Conservation (phyloP, 2,888 invertebrate species). For the Salticus scenicus region DNA sequence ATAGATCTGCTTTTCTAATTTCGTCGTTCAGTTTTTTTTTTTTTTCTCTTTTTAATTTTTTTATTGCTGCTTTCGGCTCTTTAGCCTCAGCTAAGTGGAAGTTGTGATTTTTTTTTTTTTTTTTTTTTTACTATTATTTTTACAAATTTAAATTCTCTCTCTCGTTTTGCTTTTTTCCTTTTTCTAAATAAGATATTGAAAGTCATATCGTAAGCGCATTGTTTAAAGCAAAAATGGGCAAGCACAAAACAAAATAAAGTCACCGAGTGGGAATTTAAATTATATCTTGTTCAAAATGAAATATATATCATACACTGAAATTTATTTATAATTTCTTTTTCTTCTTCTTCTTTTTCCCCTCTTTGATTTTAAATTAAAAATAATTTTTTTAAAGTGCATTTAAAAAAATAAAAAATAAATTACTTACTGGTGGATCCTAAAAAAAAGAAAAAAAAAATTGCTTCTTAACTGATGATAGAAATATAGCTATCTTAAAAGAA, state of each 20-base stretch:
- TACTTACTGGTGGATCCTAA: no score
- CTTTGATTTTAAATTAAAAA: no score
- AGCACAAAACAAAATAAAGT: constrained; percentile 31
- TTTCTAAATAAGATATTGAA: constrained; percentile 54
- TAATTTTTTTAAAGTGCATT: no score
- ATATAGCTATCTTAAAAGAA: no score
- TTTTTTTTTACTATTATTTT: no score
- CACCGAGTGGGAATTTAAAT: constrained; percentile 41
- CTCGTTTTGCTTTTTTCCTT: constrained; percentile 18
- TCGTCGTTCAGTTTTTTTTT: constrained; percentile 40
- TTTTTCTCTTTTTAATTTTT: constrained; percentile 13
- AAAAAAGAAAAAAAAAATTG: no score
- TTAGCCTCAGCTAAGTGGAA: constrained; percentile 2
- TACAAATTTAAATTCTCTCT: constrained; percentile 20
- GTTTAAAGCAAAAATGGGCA: constrained; percentile 57
- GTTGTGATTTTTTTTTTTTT: constrained; percentile 12
- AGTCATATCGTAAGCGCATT: constrained; percentile 54
- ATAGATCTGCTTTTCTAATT: constrained; percentile 63
- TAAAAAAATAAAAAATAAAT: no score
- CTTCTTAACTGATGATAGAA: no score
- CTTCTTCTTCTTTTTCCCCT: no score
- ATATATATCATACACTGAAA: no score
- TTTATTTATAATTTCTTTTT: no score
- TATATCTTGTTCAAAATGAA: constrained; percentile 37
- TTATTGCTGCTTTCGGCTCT: constrained; percentile 21